A percentile compares a stretch with the other conserved stretches of the same genome.
Conservation (phyloP, 2,888 invertebrate genomes). For the Drosophila borealis region DNA sequence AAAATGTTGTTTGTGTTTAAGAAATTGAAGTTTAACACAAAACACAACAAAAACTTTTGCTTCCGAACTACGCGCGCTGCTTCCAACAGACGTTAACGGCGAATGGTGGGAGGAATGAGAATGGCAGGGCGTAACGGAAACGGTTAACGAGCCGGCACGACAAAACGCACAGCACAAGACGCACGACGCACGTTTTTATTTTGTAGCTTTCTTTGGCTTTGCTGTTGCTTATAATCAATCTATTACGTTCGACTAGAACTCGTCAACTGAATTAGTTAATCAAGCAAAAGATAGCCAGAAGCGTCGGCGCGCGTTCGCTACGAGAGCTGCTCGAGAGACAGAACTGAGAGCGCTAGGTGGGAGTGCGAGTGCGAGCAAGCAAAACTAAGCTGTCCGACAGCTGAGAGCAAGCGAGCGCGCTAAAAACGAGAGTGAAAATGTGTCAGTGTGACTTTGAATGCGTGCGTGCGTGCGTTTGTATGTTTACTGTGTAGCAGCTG, state of each 20-base stretch:
- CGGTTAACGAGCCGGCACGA: slow-evolving; percentile 53
- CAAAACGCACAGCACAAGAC: not conserved
- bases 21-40: slow-evolving; percentile 45
- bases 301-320: slow-evolving; percentile 45
- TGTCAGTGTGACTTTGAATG: slow-evolving; percentile 32
- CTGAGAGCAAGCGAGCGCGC: slow-evolving; percentile 30
- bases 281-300: slow-evolving; percentile 76
- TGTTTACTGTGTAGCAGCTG: slow-evolving; percentile 38
- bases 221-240: slow-evolving; percentile 57
- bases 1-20: slow-evolving; percentile 17
- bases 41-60: slow-evolving; percentile 24
- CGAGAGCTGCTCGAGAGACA: slow-evolving; percentile 25
- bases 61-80: slow-evolving; percentile 46
- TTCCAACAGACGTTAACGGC: slow-evolving; percentile 20
- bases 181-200: slow-evolving; percentile 4
- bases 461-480: slow-evolving; percentile 6
- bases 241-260: slow-evolving; percentile 81
- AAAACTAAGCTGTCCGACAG: slow-evolving; percentile 13
- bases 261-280: slow-evolving; percentile 83
- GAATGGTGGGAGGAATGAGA: slow-evolving; percentile 1
- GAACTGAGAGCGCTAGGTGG: slow-evolving; percentile 6
- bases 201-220: slow-evolving; percentile 16
- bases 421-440: slow-evolving; percentile 59
- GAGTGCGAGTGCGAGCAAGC: slow-evolving; percentile 24
- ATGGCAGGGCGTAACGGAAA: slow-evolving; percentile 48